Evolutionary conservation across 92 coral and sea anemone species (phyloP), one percentile per base, ranked within the genome.

Genomic region (Scolanthus callimorphus): DNA sequence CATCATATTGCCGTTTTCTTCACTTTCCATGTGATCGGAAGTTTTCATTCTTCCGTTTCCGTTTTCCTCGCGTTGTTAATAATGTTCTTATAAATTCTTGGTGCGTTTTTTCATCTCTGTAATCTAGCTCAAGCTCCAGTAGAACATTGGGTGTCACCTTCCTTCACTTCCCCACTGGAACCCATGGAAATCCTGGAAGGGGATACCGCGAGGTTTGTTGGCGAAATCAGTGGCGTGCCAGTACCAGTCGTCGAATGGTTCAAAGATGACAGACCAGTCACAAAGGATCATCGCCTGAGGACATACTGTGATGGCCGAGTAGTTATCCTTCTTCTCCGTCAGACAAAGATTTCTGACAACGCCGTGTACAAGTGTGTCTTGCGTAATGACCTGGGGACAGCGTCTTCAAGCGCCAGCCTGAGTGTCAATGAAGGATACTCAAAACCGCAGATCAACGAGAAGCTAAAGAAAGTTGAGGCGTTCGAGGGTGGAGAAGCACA

Each of bases 341-440:
- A 84, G 43, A 70, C 91, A 20, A 65, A 73, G 13, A 64, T 69
- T 17, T 83, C 73, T 17, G 95, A 86, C 51, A 59, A 58, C 29
- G 96, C 89, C 0, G 88, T 79, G 27, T 94, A 84, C 90, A 88
- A 88, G 59, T 82, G 84, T 41, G 63, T 78, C 22, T 86, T 95
- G 27, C 70, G 69, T 13, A 94, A 94, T 48, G 85, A 82, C 15
- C 74, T 84, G 53, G 99, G 99, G n/a, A 71, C 79, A 28, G 81
- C 61, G 20, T 76, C 96, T 9, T 76, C 73, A 39, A 49, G 49
- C 6, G 96, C 99, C 20, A 88, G 79, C 41, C 57, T 94, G 24
- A 63, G 83, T 3, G 90, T 94, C 29, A 86, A 76, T 6, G 96
- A 84, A 59, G 60, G 80, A 9, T 55, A 53, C 27, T 49, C 85